phyloP scores from a whole-genome alignment of 2,797 vertebrate species.

The Orientallactaga sibirica region DNA sequence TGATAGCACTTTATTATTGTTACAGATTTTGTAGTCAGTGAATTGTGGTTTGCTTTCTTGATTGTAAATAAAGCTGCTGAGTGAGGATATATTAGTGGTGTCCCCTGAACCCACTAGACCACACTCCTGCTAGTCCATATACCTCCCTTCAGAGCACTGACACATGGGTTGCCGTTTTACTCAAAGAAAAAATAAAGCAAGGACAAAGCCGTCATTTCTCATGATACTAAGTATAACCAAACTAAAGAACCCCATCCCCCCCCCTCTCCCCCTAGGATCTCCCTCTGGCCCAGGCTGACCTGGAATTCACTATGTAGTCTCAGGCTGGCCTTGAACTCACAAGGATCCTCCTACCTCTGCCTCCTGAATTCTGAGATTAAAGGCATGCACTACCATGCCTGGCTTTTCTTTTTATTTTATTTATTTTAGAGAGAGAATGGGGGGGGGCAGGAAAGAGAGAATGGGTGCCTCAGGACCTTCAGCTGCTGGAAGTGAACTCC shows the following conservation, averaged over 20 bases:
- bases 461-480: no score
- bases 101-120: not conserved
- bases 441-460: no score
- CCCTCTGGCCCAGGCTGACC: no score
- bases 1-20: not conserved
- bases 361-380: no score
- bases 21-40: not conserved
- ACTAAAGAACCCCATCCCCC: not conserved
- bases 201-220: not conserved
- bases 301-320: no score
- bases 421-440: no score
- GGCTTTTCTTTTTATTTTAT: no score
- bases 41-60: not conserved
- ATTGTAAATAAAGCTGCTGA: not conserved
- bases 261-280: no score
- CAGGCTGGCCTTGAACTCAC: no score
- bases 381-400: no score
- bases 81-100: not conserved
- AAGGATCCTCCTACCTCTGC: no score
- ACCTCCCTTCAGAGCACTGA: fast-evolving
- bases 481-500: no score
- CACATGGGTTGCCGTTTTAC: fast-evolving
- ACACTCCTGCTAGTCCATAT: not conserved
- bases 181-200: not conserved
- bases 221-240: not conserved